Evolutionary conservation across 2,797 vertebrate genomes (phyloP).

Genomic region (Anas flavirostris): DNA sequence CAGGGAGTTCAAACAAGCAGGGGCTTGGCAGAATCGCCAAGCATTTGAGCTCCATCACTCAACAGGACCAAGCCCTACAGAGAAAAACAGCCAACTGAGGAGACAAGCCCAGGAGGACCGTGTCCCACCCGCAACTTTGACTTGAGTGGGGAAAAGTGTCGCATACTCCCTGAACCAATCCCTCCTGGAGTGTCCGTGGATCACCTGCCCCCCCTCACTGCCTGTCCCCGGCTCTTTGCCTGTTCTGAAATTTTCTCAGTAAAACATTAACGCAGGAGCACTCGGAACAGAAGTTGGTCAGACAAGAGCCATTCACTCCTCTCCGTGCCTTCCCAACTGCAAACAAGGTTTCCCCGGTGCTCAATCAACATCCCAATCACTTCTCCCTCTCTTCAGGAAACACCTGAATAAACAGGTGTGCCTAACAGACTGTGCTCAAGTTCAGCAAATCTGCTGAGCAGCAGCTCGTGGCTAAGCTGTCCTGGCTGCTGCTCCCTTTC

Average conservation of each 20-base stretch:
- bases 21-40: not conserved
- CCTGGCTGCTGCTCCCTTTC: not conserved
- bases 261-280: not conserved
- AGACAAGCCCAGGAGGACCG: not conserved
- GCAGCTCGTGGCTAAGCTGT: not conserved
- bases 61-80: not conserved
- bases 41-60: not conserved
- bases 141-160: not conserved
- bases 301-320: not conserved
- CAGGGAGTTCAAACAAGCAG: not conserved
- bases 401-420: slow-evolving; percentile 9
- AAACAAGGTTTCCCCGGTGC: not conserved
- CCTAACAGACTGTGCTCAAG: not conserved
- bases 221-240: not conserved
- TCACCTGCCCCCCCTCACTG: not conserved
- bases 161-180: not conserved
- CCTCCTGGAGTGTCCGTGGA: not conserved
- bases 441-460: not conserved
- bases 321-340: not conserved
- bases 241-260: not conserved
- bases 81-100: not conserved
- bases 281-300: not conserved
- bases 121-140: not conserved
- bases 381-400: slow-evolving; percentile 1
- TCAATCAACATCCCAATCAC: not conserved